Percentiles rank a stretch among this genome's conserved stretches.
These are phyloP conservation scores for Arrhopalites spinosus DNA, from an alignment of 2,888 invertebrate species.

Conservation along the genomic window DNA sequence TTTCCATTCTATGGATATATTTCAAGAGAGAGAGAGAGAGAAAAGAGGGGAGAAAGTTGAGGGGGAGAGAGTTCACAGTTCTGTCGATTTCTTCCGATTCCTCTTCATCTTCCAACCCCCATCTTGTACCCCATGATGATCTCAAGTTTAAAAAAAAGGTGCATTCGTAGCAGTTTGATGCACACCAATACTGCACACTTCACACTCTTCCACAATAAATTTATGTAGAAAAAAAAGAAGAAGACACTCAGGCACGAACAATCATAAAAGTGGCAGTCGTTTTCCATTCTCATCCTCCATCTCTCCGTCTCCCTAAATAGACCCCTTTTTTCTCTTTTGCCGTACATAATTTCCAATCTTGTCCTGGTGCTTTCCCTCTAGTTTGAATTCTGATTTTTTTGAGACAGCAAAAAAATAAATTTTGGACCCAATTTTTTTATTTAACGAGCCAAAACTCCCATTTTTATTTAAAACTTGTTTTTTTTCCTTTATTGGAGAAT, in stretches of 20 bases:
- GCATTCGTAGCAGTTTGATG: background rate
- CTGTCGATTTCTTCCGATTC: no score
- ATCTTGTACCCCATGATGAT: no score
- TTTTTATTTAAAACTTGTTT: no score
- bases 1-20: conserved; percentile 15
- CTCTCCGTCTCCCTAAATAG: background rate
- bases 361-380: background rate
- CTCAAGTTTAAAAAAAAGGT: background rate
- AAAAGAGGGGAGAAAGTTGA: background rate
- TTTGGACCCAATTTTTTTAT: no score
- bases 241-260: conserved; percentile 1
- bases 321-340: background rate
- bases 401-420: background rate
- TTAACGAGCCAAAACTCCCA: no score
- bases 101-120: no score
- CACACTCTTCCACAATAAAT: no score
- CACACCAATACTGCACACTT: no score
- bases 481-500: no score
- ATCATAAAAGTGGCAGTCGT: conserved; percentile 23
- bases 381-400: background rate
- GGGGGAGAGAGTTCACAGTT: background rate
- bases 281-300: conserved; percentile 1
- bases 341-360: background rate
- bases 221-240: no score
- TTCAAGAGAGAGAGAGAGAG: background rate